These are phyloP conservation scores for Euura lappo DNA, from an alignment of 1,140 invertebrate species.

Conservation along the genomic window DNA sequence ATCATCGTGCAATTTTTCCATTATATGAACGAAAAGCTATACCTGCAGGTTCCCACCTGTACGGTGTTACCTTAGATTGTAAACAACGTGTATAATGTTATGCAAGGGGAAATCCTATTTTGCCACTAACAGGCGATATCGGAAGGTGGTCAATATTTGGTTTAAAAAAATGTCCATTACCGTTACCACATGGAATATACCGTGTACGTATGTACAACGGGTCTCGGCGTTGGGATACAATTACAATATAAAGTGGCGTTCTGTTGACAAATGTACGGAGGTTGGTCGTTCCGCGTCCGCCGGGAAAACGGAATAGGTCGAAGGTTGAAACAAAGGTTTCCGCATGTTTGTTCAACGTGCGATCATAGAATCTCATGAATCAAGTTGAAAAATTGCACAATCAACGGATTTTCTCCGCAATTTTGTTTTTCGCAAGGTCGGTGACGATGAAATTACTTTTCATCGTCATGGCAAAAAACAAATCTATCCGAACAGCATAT, in stretches of 20 bases:
- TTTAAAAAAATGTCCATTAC: conserved; percentile 13
- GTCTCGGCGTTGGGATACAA: neutral
- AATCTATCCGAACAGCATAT: too few species aligned
- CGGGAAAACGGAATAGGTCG: neutral
- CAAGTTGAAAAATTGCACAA: neutral
- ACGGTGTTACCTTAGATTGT: too few species aligned
- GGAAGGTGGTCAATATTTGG: neutral
- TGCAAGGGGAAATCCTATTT: conserved; percentile 1
- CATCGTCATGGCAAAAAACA: too few species aligned
- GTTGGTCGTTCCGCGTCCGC: neutral
- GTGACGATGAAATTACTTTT: too few species aligned
- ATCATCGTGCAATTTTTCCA: too few species aligned
- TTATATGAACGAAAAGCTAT: too few species aligned
- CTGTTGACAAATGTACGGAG: conserved; percentile 8
- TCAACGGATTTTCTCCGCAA: neutral
- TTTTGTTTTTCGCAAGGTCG: too few species aligned
- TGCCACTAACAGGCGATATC: neutral
- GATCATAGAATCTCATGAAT: neutral
- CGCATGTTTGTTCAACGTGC: neutral
- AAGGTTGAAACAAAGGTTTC: neutral
- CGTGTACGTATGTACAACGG: neutral
- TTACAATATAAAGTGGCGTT: conserved; percentile 12
- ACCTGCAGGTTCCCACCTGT: too few species aligned
- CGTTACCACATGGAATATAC: neutral
- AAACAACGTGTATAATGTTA: neutral